phyloP scores from a whole-genome alignment of 2,888 invertebrate species.

The Coelogynopora nodosa region DNA sequence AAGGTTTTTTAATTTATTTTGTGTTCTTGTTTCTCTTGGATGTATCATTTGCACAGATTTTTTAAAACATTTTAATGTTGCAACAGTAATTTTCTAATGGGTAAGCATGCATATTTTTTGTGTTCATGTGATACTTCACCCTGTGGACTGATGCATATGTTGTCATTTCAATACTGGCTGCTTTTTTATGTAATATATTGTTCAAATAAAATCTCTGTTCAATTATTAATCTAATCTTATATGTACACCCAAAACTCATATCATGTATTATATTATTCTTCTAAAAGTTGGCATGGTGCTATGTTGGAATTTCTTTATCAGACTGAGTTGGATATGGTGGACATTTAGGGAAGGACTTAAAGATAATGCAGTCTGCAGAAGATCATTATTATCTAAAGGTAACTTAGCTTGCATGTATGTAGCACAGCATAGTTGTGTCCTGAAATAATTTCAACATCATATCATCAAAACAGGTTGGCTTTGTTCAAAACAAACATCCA shows the following conservation, averaged over 20 bases:
- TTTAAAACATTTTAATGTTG: neutral
- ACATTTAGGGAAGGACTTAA: neutral
- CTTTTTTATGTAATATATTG: neutral
- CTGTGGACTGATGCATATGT: neutral
- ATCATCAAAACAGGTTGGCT: no score
- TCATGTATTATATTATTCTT: neutral
- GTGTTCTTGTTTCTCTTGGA: no score
- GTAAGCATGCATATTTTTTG: neutral
- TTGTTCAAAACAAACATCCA: no score
- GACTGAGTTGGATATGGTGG: neutral
- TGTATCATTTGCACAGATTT: no score
- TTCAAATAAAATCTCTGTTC: no score
- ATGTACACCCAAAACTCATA: no score
- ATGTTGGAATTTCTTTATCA: neutral
- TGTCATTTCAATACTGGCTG: neutral
- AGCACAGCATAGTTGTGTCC: no score
- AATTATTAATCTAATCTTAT: no score
- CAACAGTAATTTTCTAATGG: neutral
- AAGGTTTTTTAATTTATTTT: neutral
- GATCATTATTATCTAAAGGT: constrained; percentile 48
- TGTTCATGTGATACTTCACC: neutral
- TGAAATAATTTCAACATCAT: no score
- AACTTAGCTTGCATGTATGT: constrained; percentile 47
- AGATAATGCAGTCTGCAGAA: constrained; percentile 40
- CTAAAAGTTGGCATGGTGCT: neutral